These are phyloP conservation scores for Caranx ignobilis DNA, from an alignment of 2,113 vertebrate species.

Conservation along the genomic window DNA sequence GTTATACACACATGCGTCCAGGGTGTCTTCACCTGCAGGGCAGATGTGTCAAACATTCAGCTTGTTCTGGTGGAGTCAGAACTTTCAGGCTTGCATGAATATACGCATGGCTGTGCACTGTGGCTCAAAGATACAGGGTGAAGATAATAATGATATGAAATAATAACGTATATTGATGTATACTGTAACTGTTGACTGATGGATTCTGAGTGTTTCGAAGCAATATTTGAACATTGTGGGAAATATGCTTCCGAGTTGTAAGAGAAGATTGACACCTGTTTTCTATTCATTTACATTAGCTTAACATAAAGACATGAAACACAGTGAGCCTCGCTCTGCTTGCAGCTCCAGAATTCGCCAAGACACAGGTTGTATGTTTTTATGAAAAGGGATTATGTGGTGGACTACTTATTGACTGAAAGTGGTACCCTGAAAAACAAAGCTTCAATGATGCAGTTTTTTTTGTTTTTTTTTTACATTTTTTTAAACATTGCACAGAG, in stretches of 20 bases:
- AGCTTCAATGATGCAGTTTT: too few species aligned
- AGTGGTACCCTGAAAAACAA: background rate
- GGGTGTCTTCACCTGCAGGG: slow-evolving; percentile 41
- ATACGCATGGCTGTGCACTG: slow-evolving; percentile 1
- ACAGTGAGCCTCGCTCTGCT: too few species aligned
- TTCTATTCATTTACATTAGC: background rate
- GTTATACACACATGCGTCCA: slow-evolving; percentile 7
- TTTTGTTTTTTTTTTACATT: too few species aligned
- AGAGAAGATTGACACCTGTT: background rate
- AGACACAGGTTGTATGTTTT: background rate
- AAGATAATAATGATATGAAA: slow-evolving; percentile 18
- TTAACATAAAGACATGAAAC: background rate
- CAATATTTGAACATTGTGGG: slow-evolving; percentile 13
- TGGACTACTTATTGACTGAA: too few species aligned
- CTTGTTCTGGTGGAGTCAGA: slow-evolving; percentile 13
- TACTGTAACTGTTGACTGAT: background rate
- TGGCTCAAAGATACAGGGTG: slow-evolving; percentile 2
- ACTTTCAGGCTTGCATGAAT: background rate
- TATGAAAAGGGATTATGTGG: background rate
- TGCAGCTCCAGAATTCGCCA: background rate
- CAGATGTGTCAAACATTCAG: slow-evolving; percentile 31
- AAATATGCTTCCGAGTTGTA: background rate
- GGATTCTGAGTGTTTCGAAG: slow-evolving; percentile 20
- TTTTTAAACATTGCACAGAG: background rate
- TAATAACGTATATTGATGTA: slow-evolving; percentile 36